Conservation (phyloP, 2,113 vertebrate genomes). For the Phyllostomus discolor region DNA sequence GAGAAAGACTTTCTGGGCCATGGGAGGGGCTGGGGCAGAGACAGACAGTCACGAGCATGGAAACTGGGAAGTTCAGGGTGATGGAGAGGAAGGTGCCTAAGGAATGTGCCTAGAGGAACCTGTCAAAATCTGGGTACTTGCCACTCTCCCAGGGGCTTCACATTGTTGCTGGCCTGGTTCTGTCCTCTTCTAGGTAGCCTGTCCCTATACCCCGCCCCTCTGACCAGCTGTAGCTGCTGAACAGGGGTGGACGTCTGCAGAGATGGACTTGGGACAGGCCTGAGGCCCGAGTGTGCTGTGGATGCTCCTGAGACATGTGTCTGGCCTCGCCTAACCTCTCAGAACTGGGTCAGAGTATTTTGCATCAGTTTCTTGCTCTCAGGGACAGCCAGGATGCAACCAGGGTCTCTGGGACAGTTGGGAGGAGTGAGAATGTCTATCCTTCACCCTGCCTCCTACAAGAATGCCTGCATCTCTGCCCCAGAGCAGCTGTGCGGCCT, state of each 20-base stretch:
- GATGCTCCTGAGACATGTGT: not conserved
- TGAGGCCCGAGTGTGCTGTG: not conserved
- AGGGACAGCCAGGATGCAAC: not conserved
- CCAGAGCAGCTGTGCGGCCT: not conserved
- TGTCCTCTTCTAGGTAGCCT: not conserved
- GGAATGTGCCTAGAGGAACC: not conserved
- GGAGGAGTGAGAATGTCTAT: accelerated
- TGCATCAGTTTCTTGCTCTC: not conserved
- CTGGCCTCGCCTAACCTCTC: not conserved
- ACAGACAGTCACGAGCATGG: not conserved
- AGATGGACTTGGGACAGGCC: not conserved
- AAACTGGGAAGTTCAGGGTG: not conserved
- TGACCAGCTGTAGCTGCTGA: not conserved
- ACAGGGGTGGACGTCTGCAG: not conserved
- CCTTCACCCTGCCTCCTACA: accelerated
- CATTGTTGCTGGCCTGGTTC: not conserved
- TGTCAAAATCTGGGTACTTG: not conserved
- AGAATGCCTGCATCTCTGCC: accelerated
- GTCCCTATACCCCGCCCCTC: too few species aligned
- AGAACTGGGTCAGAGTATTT: not conserved
- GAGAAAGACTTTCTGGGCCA: not conserved
- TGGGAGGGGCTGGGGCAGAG: not conserved
- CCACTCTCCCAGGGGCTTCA: not conserved
- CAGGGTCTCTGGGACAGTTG: not conserved
- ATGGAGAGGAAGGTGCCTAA: not conserved